phyloP scores from a whole-genome alignment of 2,888 invertebrate species.

The Escarpia spicata region DNA sequence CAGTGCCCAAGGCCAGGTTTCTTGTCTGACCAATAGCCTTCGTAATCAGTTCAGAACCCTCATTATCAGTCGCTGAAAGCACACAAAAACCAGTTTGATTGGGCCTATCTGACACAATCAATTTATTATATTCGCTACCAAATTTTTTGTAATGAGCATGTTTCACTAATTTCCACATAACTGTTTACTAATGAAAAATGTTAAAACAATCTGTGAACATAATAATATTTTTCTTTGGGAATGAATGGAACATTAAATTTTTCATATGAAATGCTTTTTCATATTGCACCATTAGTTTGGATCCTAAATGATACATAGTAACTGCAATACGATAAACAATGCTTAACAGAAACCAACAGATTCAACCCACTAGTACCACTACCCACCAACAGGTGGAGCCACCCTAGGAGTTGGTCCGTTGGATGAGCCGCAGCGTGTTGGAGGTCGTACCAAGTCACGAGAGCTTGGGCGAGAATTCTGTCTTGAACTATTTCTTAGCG shows the following conservation, averaged over 20 bases:
- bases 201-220: background rate
- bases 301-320: background rate
- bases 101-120: background rate
- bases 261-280: too few species aligned
- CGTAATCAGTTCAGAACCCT: conserved; percentile 32
- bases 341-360: conserved; percentile 8
- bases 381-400: conserved; percentile 31
- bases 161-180: background rate
- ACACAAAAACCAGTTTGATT: background rate
- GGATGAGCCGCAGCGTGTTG: conserved; percentile 60
- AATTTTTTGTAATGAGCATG: too few species aligned
- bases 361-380: conserved; percentile 24
- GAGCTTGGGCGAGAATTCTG: conserved; percentile 17
- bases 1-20: conserved; percentile 28
- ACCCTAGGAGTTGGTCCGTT: conserved; percentile 48
- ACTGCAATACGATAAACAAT: background rate
- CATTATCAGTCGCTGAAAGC: conserved; percentile 21
- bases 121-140: background rate
- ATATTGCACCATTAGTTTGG: too few species aligned
- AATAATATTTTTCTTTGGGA: background rate
- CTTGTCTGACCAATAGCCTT: conserved; percentile 30
- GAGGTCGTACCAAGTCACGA: conserved; percentile 49
- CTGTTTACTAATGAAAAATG: background rate
- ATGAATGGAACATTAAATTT: too few species aligned
- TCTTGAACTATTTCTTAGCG: background rate